phyloP scores from a whole-genome alignment of 2,113 vertebrate species.

The Sula dactylatra region DNA sequence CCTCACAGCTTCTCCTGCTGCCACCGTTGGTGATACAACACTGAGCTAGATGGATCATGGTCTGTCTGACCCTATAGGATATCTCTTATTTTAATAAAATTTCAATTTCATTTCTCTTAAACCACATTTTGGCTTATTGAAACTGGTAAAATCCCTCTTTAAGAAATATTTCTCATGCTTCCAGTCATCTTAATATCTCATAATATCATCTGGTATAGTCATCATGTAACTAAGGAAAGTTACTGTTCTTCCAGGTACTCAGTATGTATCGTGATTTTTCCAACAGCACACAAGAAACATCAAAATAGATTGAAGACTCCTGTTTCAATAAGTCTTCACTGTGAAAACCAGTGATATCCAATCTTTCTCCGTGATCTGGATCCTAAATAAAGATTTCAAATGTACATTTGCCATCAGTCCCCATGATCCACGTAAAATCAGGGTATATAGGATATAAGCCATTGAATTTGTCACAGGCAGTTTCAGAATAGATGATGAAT shows the following conservation, averaged over 20 bases:
- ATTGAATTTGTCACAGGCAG: background rate
- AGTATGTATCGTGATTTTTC: background rate
- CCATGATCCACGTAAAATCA: background rate
- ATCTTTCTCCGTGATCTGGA: background rate
- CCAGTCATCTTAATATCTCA: background rate
- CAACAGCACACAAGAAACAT: background rate
- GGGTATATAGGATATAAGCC: background rate
- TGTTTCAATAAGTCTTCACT: background rate
- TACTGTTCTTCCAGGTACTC: background rate
- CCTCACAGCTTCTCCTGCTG: background rate
- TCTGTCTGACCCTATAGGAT: background rate
- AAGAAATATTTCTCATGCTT: background rate
- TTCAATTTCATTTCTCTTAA: background rate
- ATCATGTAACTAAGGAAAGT: background rate
- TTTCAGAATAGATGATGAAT: background rate
- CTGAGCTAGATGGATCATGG: background rate
- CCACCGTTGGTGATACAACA: background rate
- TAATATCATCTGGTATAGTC: background rate
- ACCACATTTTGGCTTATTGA: background rate
- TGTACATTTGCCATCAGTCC: background rate
- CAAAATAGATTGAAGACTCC: background rate
- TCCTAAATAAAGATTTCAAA: background rate
- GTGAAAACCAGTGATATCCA: background rate
- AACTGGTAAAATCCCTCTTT: background rate
- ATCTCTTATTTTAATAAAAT: background rate